A percentile compares a stretch with the other conserved stretches of the same genome.
phyloP scores from a whole-genome alignment of 2,888 invertebrate species.

The Chesias legatella region DNA sequence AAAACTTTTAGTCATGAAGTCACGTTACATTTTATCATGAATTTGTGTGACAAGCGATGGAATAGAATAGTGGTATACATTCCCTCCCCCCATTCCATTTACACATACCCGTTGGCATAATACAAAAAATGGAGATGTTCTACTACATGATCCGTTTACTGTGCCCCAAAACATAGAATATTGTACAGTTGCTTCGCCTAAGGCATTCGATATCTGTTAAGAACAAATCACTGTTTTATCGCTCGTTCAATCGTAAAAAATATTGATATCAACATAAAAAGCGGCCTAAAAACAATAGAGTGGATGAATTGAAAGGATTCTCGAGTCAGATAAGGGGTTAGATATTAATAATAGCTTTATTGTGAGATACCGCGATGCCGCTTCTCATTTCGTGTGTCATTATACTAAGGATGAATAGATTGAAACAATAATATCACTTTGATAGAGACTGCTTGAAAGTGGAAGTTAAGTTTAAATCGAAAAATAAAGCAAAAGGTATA shows the following conservation, averaged over 20 bases:
- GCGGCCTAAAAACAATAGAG: conserved; percentile 76
- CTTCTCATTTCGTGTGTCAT: conserved; percentile 57
- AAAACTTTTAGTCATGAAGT: no score
- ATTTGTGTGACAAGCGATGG: no score
- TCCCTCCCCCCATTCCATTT: no score
- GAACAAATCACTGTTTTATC: conserved; percentile 79
- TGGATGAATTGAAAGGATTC: conserved; percentile 77
- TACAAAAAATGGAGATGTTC: no score
- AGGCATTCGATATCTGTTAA: conserved; percentile 59
- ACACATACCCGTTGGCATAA: no score
- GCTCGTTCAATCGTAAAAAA: conserved; percentile 74
- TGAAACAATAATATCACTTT: neutral
- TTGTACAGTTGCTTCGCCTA: conserved; percentile 14
- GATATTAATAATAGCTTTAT: conserved; percentile 75
- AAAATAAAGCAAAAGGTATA: no score
- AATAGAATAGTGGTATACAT: no score
- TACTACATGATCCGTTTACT: neutral
- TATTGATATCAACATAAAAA: conserved; percentile 78
- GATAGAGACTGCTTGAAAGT: no score
- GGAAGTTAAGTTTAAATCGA: no score
- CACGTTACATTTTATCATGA: no score
- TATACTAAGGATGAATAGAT: conserved; percentile 30
- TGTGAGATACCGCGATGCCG: conserved; percentile 41
- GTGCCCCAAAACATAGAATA: conserved; percentile 57
- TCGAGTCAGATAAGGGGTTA: conserved; percentile 64